These are phyloP conservation scores for Acanthopagrus latus DNA, from an alignment of 2,797 vertebrate genomes.

Conservation along the genomic window DNA sequence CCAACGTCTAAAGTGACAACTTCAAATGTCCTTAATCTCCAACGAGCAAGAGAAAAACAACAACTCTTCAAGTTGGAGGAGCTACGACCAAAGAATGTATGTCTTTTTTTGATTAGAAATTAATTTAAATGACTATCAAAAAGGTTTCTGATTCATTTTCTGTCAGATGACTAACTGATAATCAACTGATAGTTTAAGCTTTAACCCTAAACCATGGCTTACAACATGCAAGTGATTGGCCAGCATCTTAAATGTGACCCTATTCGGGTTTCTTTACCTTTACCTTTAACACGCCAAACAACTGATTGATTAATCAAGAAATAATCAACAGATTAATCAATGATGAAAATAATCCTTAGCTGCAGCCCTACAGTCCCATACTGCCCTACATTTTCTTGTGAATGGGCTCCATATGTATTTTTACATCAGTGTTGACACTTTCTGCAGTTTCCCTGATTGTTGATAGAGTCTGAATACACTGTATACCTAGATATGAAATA, in stretches of 20 bases:
- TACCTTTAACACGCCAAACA: too few species aligned
- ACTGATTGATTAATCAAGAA: too few species aligned
- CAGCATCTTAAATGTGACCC: background rate
- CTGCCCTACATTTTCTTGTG: background rate
- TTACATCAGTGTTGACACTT: background rate
- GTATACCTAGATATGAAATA: background rate
- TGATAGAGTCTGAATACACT: background rate
- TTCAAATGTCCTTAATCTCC: background rate
- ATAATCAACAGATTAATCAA: too few species aligned
- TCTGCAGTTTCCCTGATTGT: background rate
- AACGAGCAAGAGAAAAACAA: background rate
- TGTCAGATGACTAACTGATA: background rate
- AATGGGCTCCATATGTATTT: background rate
- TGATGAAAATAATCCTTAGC: too few species aligned
- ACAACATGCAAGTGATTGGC: background rate
- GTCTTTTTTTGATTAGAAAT: background rate
- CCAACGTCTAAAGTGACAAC: background rate
- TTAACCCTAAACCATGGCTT: background rate
- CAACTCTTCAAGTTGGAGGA: background rate
- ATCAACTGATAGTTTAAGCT: background rate
- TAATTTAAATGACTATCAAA: background rate
- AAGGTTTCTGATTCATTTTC: background rate
- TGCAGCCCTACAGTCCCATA: background rate
- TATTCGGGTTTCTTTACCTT: too few species aligned
- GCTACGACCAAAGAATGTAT: background rate